A percentile compares a stretch with the other conserved stretches of the same genome.
phyloP scores from a whole-genome alignment of 2,797 vertebrate species.

The Cynodonichthys magdalenae region DNA sequence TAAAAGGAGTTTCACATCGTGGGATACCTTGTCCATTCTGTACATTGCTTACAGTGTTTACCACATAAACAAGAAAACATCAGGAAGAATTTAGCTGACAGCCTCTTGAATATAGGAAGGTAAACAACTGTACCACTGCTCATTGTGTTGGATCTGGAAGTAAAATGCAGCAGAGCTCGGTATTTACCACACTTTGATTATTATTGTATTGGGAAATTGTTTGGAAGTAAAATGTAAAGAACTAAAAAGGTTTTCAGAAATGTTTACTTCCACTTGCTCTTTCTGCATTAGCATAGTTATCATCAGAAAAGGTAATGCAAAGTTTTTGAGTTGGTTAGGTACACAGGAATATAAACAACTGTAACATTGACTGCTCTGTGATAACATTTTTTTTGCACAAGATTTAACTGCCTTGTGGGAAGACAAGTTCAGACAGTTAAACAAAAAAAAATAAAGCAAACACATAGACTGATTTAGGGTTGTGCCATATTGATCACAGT shows the following conservation, averaged over 20 bases:
- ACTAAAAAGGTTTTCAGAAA: constrained; percentile 16
- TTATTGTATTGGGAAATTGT: neutral
- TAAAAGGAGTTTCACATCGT: constrained; percentile 45
- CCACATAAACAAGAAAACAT: constrained; percentile 27
- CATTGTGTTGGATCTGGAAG: constrained; percentile 16
- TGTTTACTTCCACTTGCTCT: constrained; percentile 33
- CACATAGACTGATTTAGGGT: too few relatives aligned
- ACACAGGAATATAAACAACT: too few relatives aligned
- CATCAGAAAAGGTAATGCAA: constrained; percentile 10
- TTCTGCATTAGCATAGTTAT: constrained; percentile 48
- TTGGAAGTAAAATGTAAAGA: constrained; percentile 47
- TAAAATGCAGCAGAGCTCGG: constrained; percentile 42
- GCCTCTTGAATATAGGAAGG: constrained; percentile 47
- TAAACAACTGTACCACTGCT: constrained; percentile 11
- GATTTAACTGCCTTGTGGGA: too few relatives aligned
- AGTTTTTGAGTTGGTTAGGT: constrained; percentile 5
- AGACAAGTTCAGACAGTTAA: too few relatives aligned
- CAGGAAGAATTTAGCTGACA: constrained; percentile 26
- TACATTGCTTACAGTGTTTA: constrained; percentile 20
- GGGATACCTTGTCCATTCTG: constrained; percentile 42
- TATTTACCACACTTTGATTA: constrained; percentile 57
- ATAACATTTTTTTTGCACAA: too few relatives aligned
- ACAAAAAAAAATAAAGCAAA: too few relatives aligned
- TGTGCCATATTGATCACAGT: too few relatives aligned
- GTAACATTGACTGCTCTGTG: too few relatives aligned